Evolutionary conservation across 2,888 invertebrate genomes (phyloP), one percentile per base, ranked within the genome.

Genomic region (Volucella inanis): DNA sequence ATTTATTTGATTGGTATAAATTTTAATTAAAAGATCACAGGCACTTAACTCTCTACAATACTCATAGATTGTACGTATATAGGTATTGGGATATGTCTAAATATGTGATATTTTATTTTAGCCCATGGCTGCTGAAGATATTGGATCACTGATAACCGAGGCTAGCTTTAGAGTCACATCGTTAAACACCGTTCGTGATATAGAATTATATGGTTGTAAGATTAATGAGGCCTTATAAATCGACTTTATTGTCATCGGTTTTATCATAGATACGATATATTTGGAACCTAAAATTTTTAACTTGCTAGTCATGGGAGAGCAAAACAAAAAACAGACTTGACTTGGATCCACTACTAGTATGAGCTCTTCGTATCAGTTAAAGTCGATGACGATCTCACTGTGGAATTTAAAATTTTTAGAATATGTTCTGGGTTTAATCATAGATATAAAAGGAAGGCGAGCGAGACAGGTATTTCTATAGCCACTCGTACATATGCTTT

Each of bases 1-100:
- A 75, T 70, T 75, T 81, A 55, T 62, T 81, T 81, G 80, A 74
- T 81, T 76, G 62, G 75, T 81, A 81, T 81, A 81, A 75, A 81
- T 75, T 81, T 70, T 75, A 81, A 81, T 81, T 81, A 81, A 81
- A 75, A 62, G 31, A 64, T 81, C 74, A 57, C 18, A 52, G 15
- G 55, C 47, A 62, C 47, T 22, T 39, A 38, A 11, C n/a, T 49
- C 10, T 31, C 6, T 6, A 31, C 6, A 41, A 8, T 22, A 22
- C 11, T 41, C 15, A 45, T 12, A 47, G 12, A 41, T 10, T 6
- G 43, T n/a, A 14, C 8, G 4, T 31, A 12, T 2, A 15, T 15
- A 4, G 49, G 6, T 6, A 22, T 22, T 22, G 2, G 22, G 22
- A 22, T 22, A 22, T 22, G 3, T 22, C 3, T 22, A 22, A 22